A percentile compares a stretch with the other conserved stretches of the same genome.
phyloP scores from a whole-genome alignment of 2,113 vertebrate genomes.

The Sylvia atricapilla region DNA sequence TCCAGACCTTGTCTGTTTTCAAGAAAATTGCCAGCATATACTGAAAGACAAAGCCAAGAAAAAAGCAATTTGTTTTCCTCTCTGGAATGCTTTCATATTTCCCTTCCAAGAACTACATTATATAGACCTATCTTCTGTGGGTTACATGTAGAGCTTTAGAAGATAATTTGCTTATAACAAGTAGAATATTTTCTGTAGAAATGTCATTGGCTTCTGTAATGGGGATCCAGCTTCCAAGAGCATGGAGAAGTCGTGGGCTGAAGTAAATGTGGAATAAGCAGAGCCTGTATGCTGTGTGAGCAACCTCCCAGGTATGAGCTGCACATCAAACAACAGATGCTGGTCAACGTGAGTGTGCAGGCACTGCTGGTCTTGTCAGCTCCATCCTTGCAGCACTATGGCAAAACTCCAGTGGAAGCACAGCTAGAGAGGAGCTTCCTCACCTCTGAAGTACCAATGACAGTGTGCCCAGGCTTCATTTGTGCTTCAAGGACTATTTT shows the following conservation, averaged over 20 bases:
- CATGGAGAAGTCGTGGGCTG: not conserved
- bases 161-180: not conserved
- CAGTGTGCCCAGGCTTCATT: not conserved
- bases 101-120: not conserved
- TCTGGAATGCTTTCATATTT: not conserved
- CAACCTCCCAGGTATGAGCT: not conserved
- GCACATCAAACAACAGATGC: not conserved
- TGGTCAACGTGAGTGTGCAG: rapidly evolving
- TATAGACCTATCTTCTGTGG: not conserved
- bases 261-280: not conserved
- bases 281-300: not conserved
- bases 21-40: not conserved
- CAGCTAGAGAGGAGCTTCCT: not conserved
- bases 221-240: not conserved
- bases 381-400: not conserved
- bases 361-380: not conserved
- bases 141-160: not conserved
- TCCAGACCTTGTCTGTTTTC: not conserved
- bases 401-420: not conserved
- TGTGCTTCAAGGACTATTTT: not conserved
- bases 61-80: not conserved
- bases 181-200: not conserved
- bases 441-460: not conserved
- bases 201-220: not conserved
- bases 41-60: slow-evolving; percentile 1